These are phyloP conservation scores for Drosophila histrio DNA, from an alignment of 2,888 invertebrate species.

Conservation along the genomic window DNA sequence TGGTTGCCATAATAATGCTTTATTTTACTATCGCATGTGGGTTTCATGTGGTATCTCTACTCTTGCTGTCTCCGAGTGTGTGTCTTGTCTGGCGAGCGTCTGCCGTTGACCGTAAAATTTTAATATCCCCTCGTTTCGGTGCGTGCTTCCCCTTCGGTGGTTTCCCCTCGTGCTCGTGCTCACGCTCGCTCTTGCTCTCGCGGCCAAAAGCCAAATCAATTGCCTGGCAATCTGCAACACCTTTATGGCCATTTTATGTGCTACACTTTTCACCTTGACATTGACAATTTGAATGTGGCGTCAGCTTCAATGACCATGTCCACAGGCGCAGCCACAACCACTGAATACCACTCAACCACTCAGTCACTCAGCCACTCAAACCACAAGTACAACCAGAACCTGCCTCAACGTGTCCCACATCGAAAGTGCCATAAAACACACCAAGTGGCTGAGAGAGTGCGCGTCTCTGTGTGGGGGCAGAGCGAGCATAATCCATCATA, in stretches of 20 bases:
- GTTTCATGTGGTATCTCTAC: constrained; percentile 8
- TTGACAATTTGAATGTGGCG: constrained; percentile 66
- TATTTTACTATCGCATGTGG: constrained; percentile 72
- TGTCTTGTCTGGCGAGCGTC: constrained; percentile 70
- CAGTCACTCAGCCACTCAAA: constrained; percentile 14
- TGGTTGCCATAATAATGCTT: constrained; percentile 76
- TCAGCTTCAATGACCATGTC: constrained; percentile 50
- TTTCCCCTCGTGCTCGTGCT: background rate
- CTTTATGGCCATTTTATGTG: constrained; percentile 77
- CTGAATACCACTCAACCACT: background rate
- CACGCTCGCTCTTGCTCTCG: background rate
- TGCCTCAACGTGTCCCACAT: constrained; percentile 73
- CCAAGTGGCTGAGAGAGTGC: constrained; percentile 57
- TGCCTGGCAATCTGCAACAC: constrained; percentile 70
- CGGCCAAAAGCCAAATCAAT: constrained; percentile 64
- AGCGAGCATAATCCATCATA: constrained; percentile 77
- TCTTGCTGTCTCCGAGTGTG: background rate
- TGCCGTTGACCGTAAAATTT: constrained; percentile 75
- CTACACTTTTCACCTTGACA: constrained; percentile 78
- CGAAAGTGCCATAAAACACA: constrained; percentile 74
- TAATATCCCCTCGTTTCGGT: constrained; percentile 60
- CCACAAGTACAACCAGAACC: constrained; percentile 59
- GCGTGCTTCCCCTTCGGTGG: constrained; percentile 29
- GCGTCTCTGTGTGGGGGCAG: constrained; percentile 32
- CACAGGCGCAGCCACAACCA: constrained; percentile 16